These are phyloP conservation scores for Metaphire vulgaris DNA, from an alignment of 1,140 invertebrate genomes.

Conservation along the genomic window DNA sequence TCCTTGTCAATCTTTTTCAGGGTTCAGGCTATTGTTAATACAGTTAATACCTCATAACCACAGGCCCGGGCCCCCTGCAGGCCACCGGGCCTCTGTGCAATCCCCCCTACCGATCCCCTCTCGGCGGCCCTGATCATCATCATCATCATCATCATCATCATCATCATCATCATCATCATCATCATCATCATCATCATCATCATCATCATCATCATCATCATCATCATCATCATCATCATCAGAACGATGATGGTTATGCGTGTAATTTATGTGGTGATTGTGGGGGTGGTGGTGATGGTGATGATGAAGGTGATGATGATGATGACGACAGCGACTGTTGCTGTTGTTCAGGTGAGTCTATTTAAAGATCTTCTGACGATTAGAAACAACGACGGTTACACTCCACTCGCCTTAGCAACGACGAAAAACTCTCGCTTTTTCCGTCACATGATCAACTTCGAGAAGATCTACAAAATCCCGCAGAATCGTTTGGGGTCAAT, in stretches of 20 bases:
- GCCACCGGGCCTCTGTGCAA: no score
- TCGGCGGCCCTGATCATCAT: background rate
- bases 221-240: no score
- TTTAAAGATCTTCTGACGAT: conserved; percentile 18
- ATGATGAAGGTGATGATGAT: background rate
- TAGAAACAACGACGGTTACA: conserved; percentile 26
- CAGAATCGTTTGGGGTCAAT: conserved; percentile 27
- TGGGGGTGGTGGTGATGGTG: background rate
- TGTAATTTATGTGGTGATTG: no score
- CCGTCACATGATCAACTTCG: conserved; percentile 18
- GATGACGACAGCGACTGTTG: background rate
- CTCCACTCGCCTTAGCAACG: conserved; percentile 21
- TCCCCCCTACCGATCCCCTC: background rate
- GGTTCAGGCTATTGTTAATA: no score
- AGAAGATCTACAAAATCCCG: conserved; percentile 27
- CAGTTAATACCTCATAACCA: no score
- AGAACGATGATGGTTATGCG: no score
- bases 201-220: no score
- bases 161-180: background rate
- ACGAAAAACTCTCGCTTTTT: conserved; percentile 16
- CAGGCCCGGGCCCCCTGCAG: no score
- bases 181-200: background rate
- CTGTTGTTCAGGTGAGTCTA: background rate
- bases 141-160: background rate
- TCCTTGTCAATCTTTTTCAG: no score